Percentiles rank a stretch among this genome's conserved stretches.
These are phyloP conservation scores for Rostratula benghalensis DNA, from an alignment of 2,113 vertebrate species.

Conservation along the genomic window DNA sequence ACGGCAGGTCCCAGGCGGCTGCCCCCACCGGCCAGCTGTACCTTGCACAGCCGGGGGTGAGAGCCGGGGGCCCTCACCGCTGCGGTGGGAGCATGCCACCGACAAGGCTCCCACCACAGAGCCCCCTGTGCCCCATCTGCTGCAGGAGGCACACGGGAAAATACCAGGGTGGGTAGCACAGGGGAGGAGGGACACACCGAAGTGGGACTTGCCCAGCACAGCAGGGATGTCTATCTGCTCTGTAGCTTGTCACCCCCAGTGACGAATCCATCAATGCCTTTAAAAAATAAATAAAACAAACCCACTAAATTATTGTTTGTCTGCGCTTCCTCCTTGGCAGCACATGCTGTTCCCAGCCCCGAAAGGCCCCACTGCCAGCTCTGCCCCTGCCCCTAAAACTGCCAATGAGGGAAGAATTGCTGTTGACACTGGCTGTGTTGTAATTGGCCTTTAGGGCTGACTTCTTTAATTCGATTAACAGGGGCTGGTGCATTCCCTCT, in stretches of 20 bases:
- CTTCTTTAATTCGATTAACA: constrained; percentile 20
- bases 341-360: accelerated
- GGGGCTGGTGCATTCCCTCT: neutral
- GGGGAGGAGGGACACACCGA: accelerated
- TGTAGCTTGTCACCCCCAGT: neutral
- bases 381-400: neutral
- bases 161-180: neutral
- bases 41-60: neutral
- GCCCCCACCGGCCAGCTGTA: neutral
- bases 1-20: accelerated
- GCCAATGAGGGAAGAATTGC: neutral
- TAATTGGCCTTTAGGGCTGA: neutral
- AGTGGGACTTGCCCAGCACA: accelerated
- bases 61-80: neutral
- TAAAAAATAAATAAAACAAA: neutral
- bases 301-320: neutral
- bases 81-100: neutral
- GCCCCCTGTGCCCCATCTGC: neutral
- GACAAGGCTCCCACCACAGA: neutral
- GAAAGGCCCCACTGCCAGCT: neutral
- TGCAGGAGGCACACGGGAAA: neutral
- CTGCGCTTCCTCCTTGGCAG: neutral
- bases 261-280: neutral
- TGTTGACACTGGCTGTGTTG: neutral
- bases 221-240: neutral